These are phyloP conservation scores for Thinocorus orbignyianus DNA, from an alignment of 2,113 vertebrate species.

Conservation along the genomic window DNA sequence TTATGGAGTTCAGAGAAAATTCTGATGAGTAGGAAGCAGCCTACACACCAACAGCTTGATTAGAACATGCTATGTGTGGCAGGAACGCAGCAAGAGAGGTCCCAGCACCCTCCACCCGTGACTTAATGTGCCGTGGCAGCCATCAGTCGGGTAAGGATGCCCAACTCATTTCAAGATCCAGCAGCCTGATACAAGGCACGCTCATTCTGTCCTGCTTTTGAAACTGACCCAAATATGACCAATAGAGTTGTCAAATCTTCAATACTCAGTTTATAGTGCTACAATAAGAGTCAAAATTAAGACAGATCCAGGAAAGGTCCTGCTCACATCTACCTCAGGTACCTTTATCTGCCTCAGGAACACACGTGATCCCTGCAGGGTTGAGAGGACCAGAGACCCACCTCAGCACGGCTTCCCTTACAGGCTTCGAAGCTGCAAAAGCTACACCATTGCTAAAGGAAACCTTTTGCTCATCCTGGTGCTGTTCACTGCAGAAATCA, in stretches of 20 bases:
- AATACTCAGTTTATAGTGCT: not conserved
- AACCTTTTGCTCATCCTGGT: not conserved
- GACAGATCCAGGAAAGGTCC: not conserved
- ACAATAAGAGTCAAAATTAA: not conserved
- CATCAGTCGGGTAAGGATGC: fast-evolving
- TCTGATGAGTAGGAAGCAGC: not conserved
- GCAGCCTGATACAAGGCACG: not conserved
- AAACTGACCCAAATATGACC: not conserved
- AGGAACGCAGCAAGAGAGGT: fast-evolving
- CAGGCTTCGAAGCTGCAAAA: not conserved
- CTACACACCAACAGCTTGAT: not conserved
- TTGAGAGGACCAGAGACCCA: fast-evolving
- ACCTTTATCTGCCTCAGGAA: not conserved
- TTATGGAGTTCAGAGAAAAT: not conserved
- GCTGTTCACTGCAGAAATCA: not conserved
- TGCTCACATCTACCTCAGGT: not conserved
- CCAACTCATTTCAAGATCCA: not conserved
- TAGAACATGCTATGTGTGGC: not conserved
- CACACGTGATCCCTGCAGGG: fast-evolving
- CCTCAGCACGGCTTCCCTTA: fast-evolving
- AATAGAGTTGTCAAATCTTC: not conserved
- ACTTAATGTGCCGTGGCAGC: fast-evolving
- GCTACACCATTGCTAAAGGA: not conserved
- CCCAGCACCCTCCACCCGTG: not conserved
- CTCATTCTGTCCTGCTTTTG: not conserved